Evolutionary conservation across 2,113 vertebrate genomes (phyloP).

Genomic region (Pleuronectes platessa): DNA sequence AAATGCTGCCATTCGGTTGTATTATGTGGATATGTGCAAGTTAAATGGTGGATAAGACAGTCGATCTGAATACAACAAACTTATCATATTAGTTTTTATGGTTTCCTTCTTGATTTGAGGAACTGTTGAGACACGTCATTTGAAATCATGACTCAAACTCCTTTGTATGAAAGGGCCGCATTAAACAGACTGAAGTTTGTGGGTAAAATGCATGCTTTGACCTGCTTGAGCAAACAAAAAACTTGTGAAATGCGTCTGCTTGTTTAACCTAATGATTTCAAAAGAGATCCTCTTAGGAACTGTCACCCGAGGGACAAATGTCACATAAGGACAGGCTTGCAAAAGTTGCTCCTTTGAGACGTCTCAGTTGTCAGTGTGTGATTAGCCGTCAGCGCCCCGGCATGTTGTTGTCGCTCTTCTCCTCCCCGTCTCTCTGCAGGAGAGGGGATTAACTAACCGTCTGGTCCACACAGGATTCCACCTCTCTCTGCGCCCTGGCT

Average conservation of each 20-base stretch:
- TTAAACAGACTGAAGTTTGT: not conserved
- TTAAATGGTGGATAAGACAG: no score
- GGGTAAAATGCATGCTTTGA: not conserved
- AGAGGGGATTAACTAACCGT: conserved; percentile 68
- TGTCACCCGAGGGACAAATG: conserved; percentile 14
- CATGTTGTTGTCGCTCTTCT: conserved; percentile 37
- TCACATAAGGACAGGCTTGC: conserved; percentile 25
- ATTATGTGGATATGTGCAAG: no score
- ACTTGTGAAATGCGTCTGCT: not conserved
- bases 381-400: conserved; percentile 60
- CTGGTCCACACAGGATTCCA: conserved; percentile 60
- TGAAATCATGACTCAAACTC: not conserved
- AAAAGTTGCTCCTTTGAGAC: conserved; percentile 38
- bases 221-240: not conserved
- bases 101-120: not conserved
- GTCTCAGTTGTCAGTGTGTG: conserved; percentile 41
- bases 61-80: no score
- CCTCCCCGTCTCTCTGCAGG: conserved; percentile 46
- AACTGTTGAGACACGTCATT: not conserved
- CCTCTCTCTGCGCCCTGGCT: conserved; percentile 28
- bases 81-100: no score
- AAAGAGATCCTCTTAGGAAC: not conserved
- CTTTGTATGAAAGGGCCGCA: not conserved
- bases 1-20: no score
- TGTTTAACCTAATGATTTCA: no score